Evolutionary conservation across 2,113 vertebrate species (phyloP).

Genomic region (Lynx canadensis): DNA sequence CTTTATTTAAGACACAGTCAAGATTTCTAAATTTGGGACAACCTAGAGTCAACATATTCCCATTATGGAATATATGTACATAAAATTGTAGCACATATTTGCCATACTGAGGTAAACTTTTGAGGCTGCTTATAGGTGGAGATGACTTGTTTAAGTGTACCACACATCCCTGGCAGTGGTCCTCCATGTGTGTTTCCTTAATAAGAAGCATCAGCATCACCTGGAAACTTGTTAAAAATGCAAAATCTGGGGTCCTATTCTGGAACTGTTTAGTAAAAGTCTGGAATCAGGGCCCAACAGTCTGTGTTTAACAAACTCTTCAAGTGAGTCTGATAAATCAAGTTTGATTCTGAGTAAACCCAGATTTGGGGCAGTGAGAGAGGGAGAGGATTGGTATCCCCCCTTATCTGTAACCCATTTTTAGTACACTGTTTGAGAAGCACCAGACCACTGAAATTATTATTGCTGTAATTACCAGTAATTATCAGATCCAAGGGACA

Average conservation of each 20-base stretch:
- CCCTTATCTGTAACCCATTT: not conserved
- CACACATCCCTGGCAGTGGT: not conserved
- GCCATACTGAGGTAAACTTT: not conserved
- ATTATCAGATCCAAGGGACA: not conserved
- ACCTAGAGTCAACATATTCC: not conserved
- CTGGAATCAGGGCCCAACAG: not conserved
- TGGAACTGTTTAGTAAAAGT: not conserved
- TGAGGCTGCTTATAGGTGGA: not conserved
- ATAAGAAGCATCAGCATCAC: not conserved
- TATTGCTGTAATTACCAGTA: not conserved
- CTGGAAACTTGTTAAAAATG: not conserved
- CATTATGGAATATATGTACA: not conserved
- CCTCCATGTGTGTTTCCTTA: not conserved
- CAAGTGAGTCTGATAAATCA: not conserved
- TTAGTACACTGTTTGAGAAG: not conserved
- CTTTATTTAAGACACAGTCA: not conserved
- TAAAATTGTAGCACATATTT: not conserved
- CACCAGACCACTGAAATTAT: not conserved
- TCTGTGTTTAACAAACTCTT: not conserved
- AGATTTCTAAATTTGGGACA: not conserved
- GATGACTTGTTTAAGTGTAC: not conserved
- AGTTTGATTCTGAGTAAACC: not conserved
- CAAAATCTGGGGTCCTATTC: not conserved
- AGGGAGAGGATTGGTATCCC: not conserved
- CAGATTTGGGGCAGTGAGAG: not conserved